Evolutionary conservation across 2,113 vertebrate species (phyloP).

Genomic region (Anarhynchus alexandrinus): DNA sequence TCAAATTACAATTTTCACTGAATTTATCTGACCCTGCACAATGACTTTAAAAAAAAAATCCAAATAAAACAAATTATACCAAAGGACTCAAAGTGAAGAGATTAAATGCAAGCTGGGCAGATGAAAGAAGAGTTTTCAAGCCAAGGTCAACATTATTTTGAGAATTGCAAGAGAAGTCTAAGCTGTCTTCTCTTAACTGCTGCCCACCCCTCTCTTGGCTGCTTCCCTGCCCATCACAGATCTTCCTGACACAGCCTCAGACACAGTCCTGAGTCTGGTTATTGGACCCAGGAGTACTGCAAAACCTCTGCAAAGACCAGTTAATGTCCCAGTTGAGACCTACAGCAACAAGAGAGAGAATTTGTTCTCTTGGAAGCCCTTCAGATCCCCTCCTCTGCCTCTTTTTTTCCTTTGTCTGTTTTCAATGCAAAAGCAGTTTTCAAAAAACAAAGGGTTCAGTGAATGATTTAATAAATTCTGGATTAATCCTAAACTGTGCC

Average conservation of each 20-base stretch:
- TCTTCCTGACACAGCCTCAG: not conserved
- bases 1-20: not conserved
- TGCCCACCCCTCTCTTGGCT: not conserved
- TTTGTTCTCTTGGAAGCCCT: not conserved
- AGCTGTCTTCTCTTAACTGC: not conserved
- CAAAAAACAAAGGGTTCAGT: not conserved
- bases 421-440: conserved; percentile 12
- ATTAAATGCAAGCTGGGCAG: not conserved
- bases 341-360: not conserved
- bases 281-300: not conserved
- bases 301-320: not conserved
- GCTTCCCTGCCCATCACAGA: not conserved
- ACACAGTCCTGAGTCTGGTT: not conserved
- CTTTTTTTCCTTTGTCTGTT: not conserved
- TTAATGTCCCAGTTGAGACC: not conserved
- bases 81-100: not conserved
- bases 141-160: not conserved
- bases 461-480: conserved; percentile 3
- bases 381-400: not conserved
- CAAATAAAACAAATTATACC: not conserved
- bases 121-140: not conserved
- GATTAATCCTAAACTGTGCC: not conserved
- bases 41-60: not conserved
- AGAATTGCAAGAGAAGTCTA: not conserved
- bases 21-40: not conserved